phyloP scores from a whole-genome alignment of 2,888 invertebrate genomes.

The Ornithoptera priamus region DNA sequence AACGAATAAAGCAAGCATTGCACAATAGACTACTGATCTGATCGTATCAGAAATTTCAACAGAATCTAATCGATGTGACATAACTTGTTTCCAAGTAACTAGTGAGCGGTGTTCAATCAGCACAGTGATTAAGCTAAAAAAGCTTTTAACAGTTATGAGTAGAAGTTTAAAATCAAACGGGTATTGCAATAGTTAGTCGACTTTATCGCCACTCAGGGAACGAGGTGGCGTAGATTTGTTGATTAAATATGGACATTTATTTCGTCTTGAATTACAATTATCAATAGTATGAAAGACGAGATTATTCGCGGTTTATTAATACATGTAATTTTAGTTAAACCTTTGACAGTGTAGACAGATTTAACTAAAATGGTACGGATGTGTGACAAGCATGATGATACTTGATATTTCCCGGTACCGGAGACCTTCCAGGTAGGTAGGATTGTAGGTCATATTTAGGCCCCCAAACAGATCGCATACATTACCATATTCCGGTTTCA shows the following conservation, averaged over 20 bases:
- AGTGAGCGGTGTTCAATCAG: not conserved
- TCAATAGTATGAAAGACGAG: slow-evolving; percentile 26
- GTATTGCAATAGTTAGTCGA: not conserved
- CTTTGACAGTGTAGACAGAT: no score
- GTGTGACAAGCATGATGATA: no score
- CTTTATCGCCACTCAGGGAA: slow-evolving; percentile 10
- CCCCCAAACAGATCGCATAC: no score
- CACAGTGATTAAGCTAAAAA: not conserved
- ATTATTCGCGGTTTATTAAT: slow-evolving; percentile 7
- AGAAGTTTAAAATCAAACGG: not conserved
- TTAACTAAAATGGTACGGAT: no score
- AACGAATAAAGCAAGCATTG: not conserved
- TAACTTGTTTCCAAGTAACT: slow-evolving; percentile 17
- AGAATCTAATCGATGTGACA: slow-evolving; percentile 13
- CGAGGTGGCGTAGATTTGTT: slow-evolving; percentile 22
- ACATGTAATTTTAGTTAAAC: not conserved
- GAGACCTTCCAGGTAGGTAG: no score
- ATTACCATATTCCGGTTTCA: no score
- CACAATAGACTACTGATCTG: slow-evolving; percentile 13
- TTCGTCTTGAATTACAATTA: slow-evolving; percentile 30
- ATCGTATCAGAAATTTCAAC: slow-evolving; percentile 15
- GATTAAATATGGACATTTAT: slow-evolving; percentile 32
- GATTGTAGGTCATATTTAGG: no score
- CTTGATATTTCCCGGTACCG: no score
- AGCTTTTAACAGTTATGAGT: not conserved